Evolutionary conservation across 2,113 vertebrate genomes (phyloP), one percentile per base, ranked within the genome.

Genomic region (Pogona vitticeps): DNA sequence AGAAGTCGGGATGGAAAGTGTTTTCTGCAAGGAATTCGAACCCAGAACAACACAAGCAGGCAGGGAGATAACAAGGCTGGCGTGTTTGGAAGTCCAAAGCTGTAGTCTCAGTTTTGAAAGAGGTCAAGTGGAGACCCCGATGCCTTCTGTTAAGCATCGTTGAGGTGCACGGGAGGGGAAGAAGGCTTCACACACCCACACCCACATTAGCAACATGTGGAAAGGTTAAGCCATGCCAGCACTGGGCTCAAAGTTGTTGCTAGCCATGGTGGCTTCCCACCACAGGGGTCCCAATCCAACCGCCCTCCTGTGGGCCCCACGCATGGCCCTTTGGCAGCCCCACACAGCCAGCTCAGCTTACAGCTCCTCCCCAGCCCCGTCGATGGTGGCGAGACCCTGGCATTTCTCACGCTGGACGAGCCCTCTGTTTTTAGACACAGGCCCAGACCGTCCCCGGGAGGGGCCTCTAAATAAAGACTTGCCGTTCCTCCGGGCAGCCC

Each of bases 341-440:
- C 59, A 40, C 52, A 23, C 33, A 31, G 26, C 12, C 65, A n/a
- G 23, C 18, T 9, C 26, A 46, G 42, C 40, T 46, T 73, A 20
- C 77, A 65, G 70, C 40, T n/a, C 18, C 3, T 26, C 56, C 10
- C 4, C 78, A 33, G 38, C 31, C 6, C 0, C 76, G 52, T 73
- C 9, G 67, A 77, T 79, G 76, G 76, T 63, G 7, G 70, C 0
- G 0, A 80, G 89, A 52, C 76, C 31, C 6, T 1, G 80, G 63
- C 84, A 80, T 89, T 94, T 94, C 92, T 91, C 94, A 92, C 86
- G 67, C 83, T 82, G 87, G 73, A 31, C 0, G 1, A 21, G 0
- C 0, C 71, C 18, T 52, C 46, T 94, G 92, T 94, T 94, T 94
- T 94, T 94, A 93, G 73, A 78, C 46, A 56, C 58, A 1, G 26